phyloP scores from a whole-genome alignment of 2,888 invertebrate genomes.

The Philopedon plagiatum region DNA sequence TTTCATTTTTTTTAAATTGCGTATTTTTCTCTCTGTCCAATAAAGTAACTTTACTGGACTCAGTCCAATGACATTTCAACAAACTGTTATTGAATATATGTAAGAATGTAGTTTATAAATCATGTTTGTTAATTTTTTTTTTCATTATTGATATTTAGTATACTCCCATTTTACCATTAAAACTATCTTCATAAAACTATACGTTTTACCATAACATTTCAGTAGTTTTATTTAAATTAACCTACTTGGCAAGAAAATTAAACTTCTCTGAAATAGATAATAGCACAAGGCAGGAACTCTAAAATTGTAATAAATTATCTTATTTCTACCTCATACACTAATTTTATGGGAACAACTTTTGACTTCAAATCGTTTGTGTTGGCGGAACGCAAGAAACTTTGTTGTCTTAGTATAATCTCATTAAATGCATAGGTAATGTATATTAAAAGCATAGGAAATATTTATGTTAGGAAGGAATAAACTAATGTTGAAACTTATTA shows the following conservation, averaged over 20 bases:
- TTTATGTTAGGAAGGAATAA: too few species aligned
- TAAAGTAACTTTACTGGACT: too few species aligned
- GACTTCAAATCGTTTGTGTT: neutral
- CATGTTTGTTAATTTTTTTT: too few species aligned
- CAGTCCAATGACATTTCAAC: too few species aligned
- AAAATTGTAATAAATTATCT: constrained; percentile 16
- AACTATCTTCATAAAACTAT: neutral
- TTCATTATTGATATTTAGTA: too few species aligned
- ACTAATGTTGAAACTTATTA: too few species aligned
- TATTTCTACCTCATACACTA: neutral
- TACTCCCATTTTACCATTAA: neutral
- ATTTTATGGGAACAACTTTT: neutral
- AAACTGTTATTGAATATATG: too few species aligned
- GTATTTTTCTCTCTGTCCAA: too few species aligned
- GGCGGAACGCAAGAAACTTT: neutral
- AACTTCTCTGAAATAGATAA: constrained; percentile 7
- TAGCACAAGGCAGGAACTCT: neutral
- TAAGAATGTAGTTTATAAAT: too few species aligned
- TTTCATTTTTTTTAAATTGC: too few species aligned
- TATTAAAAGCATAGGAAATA: too few species aligned
- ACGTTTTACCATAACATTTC: neutral
- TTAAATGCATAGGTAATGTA: too few species aligned
- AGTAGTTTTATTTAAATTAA: constrained; percentile 8
- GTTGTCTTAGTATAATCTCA: neutral
- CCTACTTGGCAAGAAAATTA: neutral